Evolutionary conservation across 2,113 vertebrate genomes (phyloP), one percentile per base, ranked within the genome.

Genomic region (Oncorhynchus clarkii): DNA sequence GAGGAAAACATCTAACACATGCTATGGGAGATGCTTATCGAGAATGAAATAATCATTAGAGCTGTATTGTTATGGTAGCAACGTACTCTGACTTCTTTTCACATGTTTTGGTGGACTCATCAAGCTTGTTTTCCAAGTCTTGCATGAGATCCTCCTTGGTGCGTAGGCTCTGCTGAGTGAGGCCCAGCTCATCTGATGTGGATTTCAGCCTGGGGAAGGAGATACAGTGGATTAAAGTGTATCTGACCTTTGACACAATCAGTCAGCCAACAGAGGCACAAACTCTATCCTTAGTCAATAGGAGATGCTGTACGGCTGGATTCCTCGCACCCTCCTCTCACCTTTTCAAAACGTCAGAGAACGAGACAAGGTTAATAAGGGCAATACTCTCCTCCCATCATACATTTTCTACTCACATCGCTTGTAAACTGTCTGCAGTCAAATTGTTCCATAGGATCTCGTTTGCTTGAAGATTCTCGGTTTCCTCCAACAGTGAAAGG

Each of bases 361-460:
- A 45, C 0, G 39, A 12, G 39, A 45, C 8, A 45, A 45, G 39
- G 39, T 45, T 45, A 11, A 45, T 39, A 8, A 39, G 2, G 39
- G 39, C 39, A 39, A 2, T 39, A 39, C 39, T 9, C 39, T 39
- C 8, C 39, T 39, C 39, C 39, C 39, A 2, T 39, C 39, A 39
- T 45, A 45, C 39, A 11, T 45, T 2, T 45, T 12, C 39, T 45
- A 94, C 96, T 96, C 92, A 99, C 97, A 91, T 95, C 78, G 90
- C 85, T 92, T 97, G 96, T 78, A 99, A 95, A 90, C 90, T 95
- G 82, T 98, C 97, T 54, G 95, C 96, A 1, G 96, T 99, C 89
- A 99, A 93, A 72, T 96, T 99, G 92, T 98, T 99, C 97, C 97
- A 99, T 87, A 97, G 94, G 74, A 99, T 97, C 76, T 99, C 96